Conservation (phyloP, 2,113 vertebrate genomes). For the Scomber colias region DNA sequence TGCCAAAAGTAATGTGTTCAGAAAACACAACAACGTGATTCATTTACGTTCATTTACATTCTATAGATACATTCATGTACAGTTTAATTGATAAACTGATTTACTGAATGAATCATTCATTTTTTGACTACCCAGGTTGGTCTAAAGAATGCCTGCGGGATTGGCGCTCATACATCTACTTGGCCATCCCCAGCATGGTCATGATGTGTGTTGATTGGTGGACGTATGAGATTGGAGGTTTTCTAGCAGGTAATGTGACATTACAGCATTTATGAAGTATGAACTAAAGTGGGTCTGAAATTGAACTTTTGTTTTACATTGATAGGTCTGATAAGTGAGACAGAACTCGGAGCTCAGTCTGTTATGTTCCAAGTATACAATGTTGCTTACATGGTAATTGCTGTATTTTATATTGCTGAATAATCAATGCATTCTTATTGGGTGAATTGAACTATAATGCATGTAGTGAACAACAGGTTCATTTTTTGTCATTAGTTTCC, state of each 20-base stretch:
- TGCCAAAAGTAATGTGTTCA: no score
- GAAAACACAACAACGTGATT: no score
- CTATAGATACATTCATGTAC: background rate
- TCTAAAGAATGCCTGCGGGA: slow-evolving; percentile 88
- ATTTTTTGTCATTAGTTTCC: slow-evolving; percentile 84
- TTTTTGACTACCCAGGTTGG: slow-evolving; percentile 84
- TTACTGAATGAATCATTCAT: background rate
- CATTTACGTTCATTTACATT: background rate
- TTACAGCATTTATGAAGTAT: background rate
- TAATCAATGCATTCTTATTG: background rate
- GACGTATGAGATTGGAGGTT: slow-evolving; percentile 90
- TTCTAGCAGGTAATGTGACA: slow-evolving; percentile 87
- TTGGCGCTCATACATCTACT: slow-evolving; percentile 85
- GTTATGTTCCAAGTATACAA: slow-evolving; percentile 85
- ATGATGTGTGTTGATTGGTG: slow-evolving; percentile 94
- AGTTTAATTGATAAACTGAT: background rate
- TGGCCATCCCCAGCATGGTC: slow-evolving; percentile 91
- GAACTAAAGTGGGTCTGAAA: background rate
- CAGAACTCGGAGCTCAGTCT: slow-evolving; percentile 91
- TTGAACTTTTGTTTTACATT: background rate
- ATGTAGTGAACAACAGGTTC: background rate
- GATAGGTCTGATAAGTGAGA: slow-evolving; percentile 89
- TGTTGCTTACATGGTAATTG: slow-evolving; percentile 90
- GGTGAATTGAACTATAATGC: background rate
- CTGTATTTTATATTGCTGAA: background rate